Percentiles rank a stretch among this genome's conserved stretches.
Conservation (phyloP, 2,113 vertebrate genomes). For the Pterocles burchelli region DNA sequence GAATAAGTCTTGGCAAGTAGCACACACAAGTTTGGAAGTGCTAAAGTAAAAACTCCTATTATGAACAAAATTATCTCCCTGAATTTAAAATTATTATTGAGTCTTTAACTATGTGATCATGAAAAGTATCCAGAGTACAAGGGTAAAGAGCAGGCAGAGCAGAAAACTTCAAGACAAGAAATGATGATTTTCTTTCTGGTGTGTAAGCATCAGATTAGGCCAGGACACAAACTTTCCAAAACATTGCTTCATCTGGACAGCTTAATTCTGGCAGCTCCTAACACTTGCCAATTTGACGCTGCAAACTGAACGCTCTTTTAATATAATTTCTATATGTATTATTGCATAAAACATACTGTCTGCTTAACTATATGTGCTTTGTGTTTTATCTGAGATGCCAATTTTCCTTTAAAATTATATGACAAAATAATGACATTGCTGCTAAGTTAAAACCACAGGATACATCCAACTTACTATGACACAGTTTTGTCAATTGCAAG, state of each 20-base stretch:
- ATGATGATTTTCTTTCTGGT: not conserved
- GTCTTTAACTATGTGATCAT: not conserved
- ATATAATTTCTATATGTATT: not conserved
- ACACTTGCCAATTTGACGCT: not conserved
- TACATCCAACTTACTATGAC: slow-evolving; percentile 9
- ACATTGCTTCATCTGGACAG: not conserved
- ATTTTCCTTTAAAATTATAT: slow-evolving; percentile 22
- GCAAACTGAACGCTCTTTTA: not conserved
- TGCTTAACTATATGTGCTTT: not conserved
- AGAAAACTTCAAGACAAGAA: not conserved
- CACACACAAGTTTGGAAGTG: not conserved
- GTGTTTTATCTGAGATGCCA: not conserved
- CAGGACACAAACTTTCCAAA: not conserved
- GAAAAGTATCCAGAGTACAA: not conserved
- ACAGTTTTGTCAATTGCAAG: slow-evolving; percentile 8
- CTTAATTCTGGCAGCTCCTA: not conserved
- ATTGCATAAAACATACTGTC: not conserved
- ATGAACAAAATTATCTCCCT: not conserved
- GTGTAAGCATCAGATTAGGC: not conserved
- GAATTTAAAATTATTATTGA: not conserved
- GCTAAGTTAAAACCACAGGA: slow-evolving; percentile 25
- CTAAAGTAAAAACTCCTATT: not conserved
- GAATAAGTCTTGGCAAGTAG: not conserved
- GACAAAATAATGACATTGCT: slow-evolving; percentile 35
- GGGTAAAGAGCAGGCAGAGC: not conserved